Conservation (phyloP, 2,113 vertebrate genomes). For the Nothobranchius furzeri region DNA sequence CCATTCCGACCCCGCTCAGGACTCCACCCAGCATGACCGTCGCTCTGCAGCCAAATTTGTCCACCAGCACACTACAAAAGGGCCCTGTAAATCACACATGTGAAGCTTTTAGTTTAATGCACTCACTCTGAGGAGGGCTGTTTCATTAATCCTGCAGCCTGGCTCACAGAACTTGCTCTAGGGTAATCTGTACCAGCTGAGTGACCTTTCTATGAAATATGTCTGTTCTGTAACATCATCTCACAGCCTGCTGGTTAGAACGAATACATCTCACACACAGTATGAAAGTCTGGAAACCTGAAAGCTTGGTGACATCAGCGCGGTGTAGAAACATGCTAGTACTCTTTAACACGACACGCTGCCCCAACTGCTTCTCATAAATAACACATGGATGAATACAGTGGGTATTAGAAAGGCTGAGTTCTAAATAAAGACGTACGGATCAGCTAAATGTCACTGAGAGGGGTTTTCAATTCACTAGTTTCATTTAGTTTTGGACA, state of each 20-base stretch:
- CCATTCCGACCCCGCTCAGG: slow-evolving; percentile 90
- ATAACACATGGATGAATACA: neutral
- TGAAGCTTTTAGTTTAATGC: slow-evolving; percentile 45
- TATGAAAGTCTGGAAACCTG: neutral
- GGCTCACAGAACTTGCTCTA: slow-evolving; percentile 26
- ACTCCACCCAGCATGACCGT: slow-evolving; percentile 88
- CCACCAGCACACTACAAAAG: slow-evolving; percentile 89
- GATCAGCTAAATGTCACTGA: slow-evolving; percentile 24
- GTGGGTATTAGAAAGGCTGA: neutral
- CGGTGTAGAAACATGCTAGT: neutral
- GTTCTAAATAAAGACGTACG: no score
- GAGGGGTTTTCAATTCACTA: slow-evolving; percentile 2
- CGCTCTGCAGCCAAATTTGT: slow-evolving; percentile 84
- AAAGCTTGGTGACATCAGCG: neutral
- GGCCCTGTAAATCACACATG: slow-evolving; percentile 81
- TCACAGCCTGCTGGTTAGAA: neutral
- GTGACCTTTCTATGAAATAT: slow-evolving; percentile 5
- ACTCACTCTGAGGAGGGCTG: neutral
- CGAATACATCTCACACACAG: neutral
- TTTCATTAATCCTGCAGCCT: neutral
- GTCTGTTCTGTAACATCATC: neutral
- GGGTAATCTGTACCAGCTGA: slow-evolving; percentile 7
- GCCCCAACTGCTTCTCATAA: neutral
- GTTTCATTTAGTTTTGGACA: slow-evolving; percentile 16
- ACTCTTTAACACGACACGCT: neutral